Evolutionary conservation across 2,113 vertebrate species (phyloP).

Genomic region (Phrynosoma platyrhinos): DNA sequence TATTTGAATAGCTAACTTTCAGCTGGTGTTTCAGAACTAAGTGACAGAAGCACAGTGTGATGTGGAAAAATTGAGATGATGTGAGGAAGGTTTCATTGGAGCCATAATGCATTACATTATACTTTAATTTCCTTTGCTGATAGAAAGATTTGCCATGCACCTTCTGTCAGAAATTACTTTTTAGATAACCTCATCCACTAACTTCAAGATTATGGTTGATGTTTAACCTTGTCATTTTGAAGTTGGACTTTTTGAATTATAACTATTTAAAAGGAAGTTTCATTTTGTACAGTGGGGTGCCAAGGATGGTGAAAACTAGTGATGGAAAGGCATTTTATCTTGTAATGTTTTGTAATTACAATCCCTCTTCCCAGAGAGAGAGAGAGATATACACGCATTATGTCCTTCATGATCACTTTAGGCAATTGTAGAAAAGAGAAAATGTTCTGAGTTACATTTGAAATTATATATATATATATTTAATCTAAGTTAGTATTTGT

Average conservation of each 20-base stretch:
- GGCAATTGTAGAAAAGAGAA: neutral
- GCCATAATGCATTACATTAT: slow-evolving; percentile 17
- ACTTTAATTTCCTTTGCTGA: slow-evolving; percentile 48
- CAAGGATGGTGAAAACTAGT: neutral
- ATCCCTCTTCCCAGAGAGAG: neutral
- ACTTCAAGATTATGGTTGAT: neutral
- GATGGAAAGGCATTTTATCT: neutral
- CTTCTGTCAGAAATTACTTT: slow-evolving; percentile 10
- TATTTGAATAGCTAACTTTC: slow-evolving; percentile 11
- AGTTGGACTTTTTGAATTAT: slow-evolving; percentile 16
- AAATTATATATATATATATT: neutral
- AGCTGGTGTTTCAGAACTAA: fast-evolving
- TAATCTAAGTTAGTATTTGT: too few relatives aligned
- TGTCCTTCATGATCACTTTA: neutral
- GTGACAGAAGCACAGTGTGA: slow-evolving; percentile 14
- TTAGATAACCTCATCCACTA: slow-evolving; percentile 35
- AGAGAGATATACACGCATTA: neutral
- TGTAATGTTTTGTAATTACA: neutral
- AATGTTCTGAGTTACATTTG: neutral
- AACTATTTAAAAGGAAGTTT: neutral
- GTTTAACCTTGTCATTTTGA: slow-evolving; percentile 29
- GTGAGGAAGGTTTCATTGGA: slow-evolving; percentile 22
- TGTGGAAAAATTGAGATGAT: slow-evolving; percentile 5
- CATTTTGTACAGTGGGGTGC: neutral
- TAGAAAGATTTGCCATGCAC: slow-evolving; percentile 35